These are phyloP conservation scores for Myotis davidii DNA, from an alignment of 2,113 vertebrate genomes.

Conservation along the genomic window DNA sequence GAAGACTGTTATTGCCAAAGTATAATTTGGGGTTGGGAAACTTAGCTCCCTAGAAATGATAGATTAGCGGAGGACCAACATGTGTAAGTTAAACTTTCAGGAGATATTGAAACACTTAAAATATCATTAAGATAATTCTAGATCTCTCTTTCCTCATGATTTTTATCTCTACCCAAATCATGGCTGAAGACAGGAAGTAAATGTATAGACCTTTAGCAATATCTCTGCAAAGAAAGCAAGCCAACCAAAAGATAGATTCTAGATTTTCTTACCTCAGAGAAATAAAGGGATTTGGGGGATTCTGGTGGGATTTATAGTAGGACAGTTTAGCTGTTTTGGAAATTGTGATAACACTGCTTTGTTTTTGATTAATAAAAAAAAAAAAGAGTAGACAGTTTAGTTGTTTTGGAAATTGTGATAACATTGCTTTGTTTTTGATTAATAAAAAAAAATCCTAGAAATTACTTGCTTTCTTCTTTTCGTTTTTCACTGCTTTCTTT, in stretches of 20 bases:
- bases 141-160: neutral
- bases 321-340: neutral
- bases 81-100: neutral
- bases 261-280: neutral
- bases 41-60: neutral
- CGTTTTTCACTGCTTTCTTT: neutral
- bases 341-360: neutral
- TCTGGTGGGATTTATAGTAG: neutral
- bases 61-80: neutral
- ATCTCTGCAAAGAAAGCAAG: neutral
- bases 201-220: neutral
- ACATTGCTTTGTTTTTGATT: neutral
- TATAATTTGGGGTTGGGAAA: neutral
- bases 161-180: slow-evolving; percentile 28
- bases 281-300: neutral
- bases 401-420: neutral
- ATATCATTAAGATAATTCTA: slow-evolving; percentile 37
- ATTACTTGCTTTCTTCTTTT: neutral
- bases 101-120: slow-evolving; percentile 23
- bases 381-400: no score
- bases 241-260: neutral
- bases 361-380: slow-evolving; percentile 10
- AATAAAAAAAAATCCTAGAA: neutral
- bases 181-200: slow-evolving; percentile 33
- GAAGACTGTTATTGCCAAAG: neutral